Conservation (phyloP, 2,888 invertebrate genomes). For the Epistrophe eligans region DNA sequence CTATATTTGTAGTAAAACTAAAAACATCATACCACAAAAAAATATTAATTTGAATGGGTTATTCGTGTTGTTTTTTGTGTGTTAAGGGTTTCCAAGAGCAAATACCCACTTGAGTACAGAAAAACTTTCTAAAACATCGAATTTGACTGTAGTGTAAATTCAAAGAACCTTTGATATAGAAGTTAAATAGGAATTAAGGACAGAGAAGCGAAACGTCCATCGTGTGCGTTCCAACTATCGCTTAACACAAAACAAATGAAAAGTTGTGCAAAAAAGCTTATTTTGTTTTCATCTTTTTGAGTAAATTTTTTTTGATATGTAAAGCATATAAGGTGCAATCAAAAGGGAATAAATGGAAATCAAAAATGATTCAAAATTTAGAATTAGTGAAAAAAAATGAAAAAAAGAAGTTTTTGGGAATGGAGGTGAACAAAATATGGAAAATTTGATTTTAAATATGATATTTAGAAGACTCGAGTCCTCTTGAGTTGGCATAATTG, state of each 20-base stretch:
- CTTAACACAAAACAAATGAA: neutral
- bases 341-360: too few species aligned
- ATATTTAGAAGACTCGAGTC: too few species aligned
- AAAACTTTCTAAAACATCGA: neutral
- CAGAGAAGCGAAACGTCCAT: neutral
- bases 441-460: too few species aligned
- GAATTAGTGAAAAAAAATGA: too few species aligned
- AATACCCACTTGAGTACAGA: constrained; percentile 7
- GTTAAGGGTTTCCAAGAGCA: constrained; percentile 3
- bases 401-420: too few species aligned
- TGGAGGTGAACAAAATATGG: too few species aligned
- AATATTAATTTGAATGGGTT: neutral
- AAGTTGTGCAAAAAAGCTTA: too few species aligned
- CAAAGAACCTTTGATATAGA: neutral
- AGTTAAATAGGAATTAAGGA: neutral
- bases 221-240: neutral
- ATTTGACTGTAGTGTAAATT: neutral
- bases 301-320: too few species aligned
- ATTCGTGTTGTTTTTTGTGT: constrained; percentile 19
- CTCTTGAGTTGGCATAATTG: too few species aligned
- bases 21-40: neutral
- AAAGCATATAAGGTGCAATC: too few species aligned
- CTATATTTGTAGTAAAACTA: neutral
- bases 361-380: too few species aligned
- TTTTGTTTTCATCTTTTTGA: too few species aligned